Conservation (phyloP, 1,140 invertebrate species). For the Drosophila bocki region DNA sequence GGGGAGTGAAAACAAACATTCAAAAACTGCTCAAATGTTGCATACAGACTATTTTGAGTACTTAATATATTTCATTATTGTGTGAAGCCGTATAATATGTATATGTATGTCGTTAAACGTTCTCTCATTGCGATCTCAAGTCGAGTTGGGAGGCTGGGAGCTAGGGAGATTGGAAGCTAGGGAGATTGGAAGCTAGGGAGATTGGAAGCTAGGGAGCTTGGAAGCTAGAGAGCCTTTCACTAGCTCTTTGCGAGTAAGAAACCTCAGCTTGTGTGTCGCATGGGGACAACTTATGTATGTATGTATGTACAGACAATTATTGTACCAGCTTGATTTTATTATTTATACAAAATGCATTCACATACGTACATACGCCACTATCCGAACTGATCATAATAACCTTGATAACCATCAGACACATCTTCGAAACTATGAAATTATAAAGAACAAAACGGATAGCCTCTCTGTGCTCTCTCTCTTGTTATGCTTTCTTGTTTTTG, state of each 20-base stretch:
- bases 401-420: slow-evolving; percentile 37
- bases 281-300: slow-evolving; percentile 25
- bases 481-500: not conserved
- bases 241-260: slow-evolving; percentile 17
- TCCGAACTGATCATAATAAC: slow-evolving; percentile 35
- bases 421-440: slow-evolving; percentile 27
- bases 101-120: slow-evolving; percentile 29
- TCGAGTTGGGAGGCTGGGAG: not conserved
- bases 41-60: slow-evolving; percentile 35
- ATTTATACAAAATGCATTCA: slow-evolving; percentile 43
- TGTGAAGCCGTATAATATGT: slow-evolving; percentile 31
- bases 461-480: not conserved
- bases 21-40: slow-evolving; percentile 18
- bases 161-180: not conserved
- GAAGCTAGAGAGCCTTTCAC: not conserved
- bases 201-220: not conserved
- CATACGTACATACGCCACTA: slow-evolving; percentile 31
- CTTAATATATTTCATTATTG: slow-evolving; percentile 33
- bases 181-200: not conserved
- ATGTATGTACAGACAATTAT: slow-evolving; percentile 30
- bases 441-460: slow-evolving; percentile 37
- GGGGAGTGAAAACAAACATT: slow-evolving; percentile 19
- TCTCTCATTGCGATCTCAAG: slow-evolving; percentile 6
- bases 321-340: slow-evolving; percentile 16
- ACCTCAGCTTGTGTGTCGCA: slow-evolving; percentile 33